Base-by-base conservation (phyloP, 2,797 vertebrate genomes). In the Chelidonichthys spinosus region DNA sequence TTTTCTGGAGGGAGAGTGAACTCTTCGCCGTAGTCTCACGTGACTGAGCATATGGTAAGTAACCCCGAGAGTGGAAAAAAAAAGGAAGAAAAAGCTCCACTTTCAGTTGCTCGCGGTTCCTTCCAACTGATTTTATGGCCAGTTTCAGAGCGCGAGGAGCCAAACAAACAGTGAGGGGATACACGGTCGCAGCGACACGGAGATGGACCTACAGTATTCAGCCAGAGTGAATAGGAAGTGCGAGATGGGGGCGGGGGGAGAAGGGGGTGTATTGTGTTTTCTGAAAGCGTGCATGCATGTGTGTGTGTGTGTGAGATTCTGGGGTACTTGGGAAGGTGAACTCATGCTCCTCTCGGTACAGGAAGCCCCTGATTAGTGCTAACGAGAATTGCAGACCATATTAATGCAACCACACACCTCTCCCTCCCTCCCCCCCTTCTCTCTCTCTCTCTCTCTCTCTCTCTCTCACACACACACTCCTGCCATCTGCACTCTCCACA, bases 331-430 rank as follows among this genome's bases (percentile, higher is more conserved):
- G 87, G 86, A 93, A 93, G 93, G 91, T 94, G 94, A 95, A 94
- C 92, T 90, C 87, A 83, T 87, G 91, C 87, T 94, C 84, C 85
- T 87, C 90, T 89, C 76, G 3, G 91, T 83, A 93, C 94, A 95
- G 95, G 94, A 95, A 95, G 91, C 90, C 91, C 94, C 93, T 95
- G 94, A 95, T 95, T 95, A 95, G 93, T 40, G 81, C 92, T 95
- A 95, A 95, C 85, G 94, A 95, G 93, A 95, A 94, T 63, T 91
- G 91, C 94, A 95, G 95, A 94, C 92, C 86, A 62, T 94, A 95
- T 95, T 95, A 95, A 95, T 94, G 94, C 94, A 95, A 90, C 91
- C 93, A 92, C 94, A 94, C 94, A 94, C 92, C 93, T 93, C 92
- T 90, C 78, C 76, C 84, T 78, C 78, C 46, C 78, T 52, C 78